Conservation (phyloP, 2,797 vertebrate genomes). For the Notamacropus eugenii region DNA sequence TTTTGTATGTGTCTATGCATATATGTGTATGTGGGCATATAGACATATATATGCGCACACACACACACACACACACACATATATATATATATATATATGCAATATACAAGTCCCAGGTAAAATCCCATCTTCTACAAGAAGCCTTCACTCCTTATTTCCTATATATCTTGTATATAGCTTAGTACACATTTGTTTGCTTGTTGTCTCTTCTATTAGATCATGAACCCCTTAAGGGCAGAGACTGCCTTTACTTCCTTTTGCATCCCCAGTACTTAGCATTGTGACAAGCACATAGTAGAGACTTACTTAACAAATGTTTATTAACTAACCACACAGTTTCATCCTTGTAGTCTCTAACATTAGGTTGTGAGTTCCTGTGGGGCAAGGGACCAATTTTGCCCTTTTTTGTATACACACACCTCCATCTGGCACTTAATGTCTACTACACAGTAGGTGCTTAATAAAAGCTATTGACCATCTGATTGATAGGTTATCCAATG, state of each 20-base stretch:
- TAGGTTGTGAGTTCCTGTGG: neutral
- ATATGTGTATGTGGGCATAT: too few species aligned
- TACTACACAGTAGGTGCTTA: neutral
- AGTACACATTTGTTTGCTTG: neutral
- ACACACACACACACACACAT: too few species aligned
- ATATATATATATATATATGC: too few species aligned
- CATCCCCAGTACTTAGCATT: neutral
- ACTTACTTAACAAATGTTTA: neutral
- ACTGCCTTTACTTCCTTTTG: neutral
- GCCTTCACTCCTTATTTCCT: neutral
- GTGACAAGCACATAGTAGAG: neutral
- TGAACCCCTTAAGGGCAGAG: neutral
- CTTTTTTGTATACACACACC: neutral
- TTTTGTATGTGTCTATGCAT: neutral
- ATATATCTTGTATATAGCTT: neutral
- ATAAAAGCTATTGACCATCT: neutral
- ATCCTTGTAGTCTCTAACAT: neutral
- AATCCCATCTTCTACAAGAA: neutral
- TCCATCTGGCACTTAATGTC: neutral
- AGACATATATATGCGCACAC: too few species aligned
- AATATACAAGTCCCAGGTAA: neutral
- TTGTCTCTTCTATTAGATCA: neutral
- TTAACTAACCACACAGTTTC: neutral
- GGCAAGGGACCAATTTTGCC: neutral
- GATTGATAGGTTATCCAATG: neutral